These are phyloP conservation scores for Hypomecis atomaria DNA, from an alignment of 2,888 invertebrate genomes.

Conservation along the genomic window DNA sequence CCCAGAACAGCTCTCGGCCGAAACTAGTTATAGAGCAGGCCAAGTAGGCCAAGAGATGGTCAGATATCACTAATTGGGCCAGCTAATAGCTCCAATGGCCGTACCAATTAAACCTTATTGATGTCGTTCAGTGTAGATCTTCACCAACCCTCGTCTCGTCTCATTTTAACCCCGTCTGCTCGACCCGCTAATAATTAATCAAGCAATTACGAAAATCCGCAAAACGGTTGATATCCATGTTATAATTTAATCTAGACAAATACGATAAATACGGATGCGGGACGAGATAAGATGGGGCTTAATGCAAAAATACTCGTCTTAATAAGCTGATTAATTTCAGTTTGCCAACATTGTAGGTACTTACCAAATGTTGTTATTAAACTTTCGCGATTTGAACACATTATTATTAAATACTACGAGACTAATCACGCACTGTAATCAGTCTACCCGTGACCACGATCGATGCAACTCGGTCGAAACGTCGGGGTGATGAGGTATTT, in stretches of 20 bases:
- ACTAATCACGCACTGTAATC: too few relatives aligned
- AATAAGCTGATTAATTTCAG: too few relatives aligned
- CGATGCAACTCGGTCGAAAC: too few relatives aligned
- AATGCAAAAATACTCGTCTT: slow-evolving; percentile 1
- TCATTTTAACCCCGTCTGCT: slow-evolving; percentile 76
- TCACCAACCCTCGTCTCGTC: slow-evolving; percentile 79
- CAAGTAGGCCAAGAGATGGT: slow-evolving; percentile 42
- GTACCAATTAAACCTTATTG: slow-evolving; percentile 80
- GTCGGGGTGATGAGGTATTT: too few relatives aligned
- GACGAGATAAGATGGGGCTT: slow-evolving; percentile 19
- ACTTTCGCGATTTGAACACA: too few relatives aligned
- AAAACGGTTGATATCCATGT: slow-evolving; percentile 63
- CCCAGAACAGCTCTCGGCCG: slow-evolving; percentile 21
- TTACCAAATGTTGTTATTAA: too few relatives aligned
- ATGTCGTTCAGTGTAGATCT: slow-evolving; percentile 75
- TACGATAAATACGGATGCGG: slow-evolving; percentile 25
- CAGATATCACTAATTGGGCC: slow-evolving; percentile 76
- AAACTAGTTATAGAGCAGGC: slow-evolving; percentile 46
- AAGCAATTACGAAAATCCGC: slow-evolving; percentile 75
- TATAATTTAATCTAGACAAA: slow-evolving; percentile 49
- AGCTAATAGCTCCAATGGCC: slow-evolving; percentile 76
- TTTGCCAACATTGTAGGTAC: too few relatives aligned
- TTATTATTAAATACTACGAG: too few relatives aligned
- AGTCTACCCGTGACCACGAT: too few relatives aligned
- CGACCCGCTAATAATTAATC: slow-evolving; percentile 80